A percentile compares a stretch with the other conserved stretches of the same genome.
Conservation (phyloP, 1,140 invertebrate genomes). For the Lineus longissimus region DNA sequence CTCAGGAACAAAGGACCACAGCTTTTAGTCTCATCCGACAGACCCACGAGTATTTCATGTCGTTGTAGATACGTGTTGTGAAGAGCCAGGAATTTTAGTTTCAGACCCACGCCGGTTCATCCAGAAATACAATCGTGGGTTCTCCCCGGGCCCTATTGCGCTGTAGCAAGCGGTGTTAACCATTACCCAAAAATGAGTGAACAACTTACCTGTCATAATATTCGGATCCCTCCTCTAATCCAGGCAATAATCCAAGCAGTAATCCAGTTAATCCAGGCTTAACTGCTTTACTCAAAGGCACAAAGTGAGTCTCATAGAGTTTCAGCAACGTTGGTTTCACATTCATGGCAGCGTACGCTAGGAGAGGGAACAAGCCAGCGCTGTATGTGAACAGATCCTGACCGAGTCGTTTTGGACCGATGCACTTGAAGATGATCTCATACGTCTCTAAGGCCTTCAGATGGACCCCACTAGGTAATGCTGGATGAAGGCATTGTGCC, state of each 20-base stretch:
- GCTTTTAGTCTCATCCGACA: no score
- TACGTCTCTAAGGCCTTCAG: constrained; percentile 91
- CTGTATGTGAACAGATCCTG: constrained; percentile 81
- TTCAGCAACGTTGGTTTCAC: constrained; percentile 71
- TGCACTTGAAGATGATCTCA: constrained; percentile 87
- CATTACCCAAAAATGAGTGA: neutral
- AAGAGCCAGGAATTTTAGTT: no score
- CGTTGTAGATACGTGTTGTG: no score
- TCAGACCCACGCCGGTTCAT: no score
- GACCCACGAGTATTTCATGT: no score
- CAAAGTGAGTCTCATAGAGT: constrained; percentile 91
- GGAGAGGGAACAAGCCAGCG: constrained; percentile 80
- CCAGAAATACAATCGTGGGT: no score
- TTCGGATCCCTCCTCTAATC: constrained; percentile 87
- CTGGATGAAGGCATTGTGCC: constrained; percentile 93
- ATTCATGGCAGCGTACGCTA: constrained; percentile 86
- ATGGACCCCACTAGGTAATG: constrained; percentile 83
- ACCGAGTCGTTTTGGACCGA: constrained; percentile 76
- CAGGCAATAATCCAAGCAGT: constrained; percentile 79
- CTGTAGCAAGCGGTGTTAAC: no score
- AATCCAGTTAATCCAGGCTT: constrained; percentile 84
- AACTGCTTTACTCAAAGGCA: constrained; percentile 75
- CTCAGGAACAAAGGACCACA: no score
- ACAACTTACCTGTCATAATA: constrained; percentile 70
- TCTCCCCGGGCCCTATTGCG: no score